These are phyloP conservation scores for Zaprionus ghesquierei DNA, from an alignment of 1,140 invertebrate species.

Conservation along the genomic window DNA sequence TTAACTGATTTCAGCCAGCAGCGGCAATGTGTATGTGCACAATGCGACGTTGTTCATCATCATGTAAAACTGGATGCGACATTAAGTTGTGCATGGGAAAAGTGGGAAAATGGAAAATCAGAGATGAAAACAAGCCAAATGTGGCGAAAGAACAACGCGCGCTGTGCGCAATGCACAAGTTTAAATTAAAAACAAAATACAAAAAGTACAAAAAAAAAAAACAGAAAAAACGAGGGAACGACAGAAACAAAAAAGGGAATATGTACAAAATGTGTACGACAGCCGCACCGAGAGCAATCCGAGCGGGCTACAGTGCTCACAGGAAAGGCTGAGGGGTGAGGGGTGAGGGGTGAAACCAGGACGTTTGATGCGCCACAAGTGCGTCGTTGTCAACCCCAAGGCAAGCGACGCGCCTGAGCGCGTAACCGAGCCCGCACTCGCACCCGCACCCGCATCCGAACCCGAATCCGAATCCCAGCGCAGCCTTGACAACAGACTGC, in stretches of 20 bases:
- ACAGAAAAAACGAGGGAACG: too few relatives aligned
- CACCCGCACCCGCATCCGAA: neutral
- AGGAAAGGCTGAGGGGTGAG: too few relatives aligned
- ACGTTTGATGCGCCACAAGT: slow-evolving; percentile 48
- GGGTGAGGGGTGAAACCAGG: neutral
- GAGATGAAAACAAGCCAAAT: slow-evolving; percentile 25
- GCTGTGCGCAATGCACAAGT: slow-evolving; percentile 15
- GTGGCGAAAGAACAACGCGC: slow-evolving; percentile 13
- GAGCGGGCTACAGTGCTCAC: neutral
- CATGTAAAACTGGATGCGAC: slow-evolving; percentile 26
- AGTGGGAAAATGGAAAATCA: slow-evolving; percentile 19
- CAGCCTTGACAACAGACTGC: slow-evolving; percentile 35
- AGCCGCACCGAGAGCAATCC: neutral
- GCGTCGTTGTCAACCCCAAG: slow-evolving; percentile 42
- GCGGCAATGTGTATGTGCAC: slow-evolving; percentile 15
- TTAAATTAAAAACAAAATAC: slow-evolving; percentile 34
- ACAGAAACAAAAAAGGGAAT: neutral
- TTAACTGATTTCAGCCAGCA: slow-evolving; percentile 14
- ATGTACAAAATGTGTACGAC: slow-evolving; percentile 1
- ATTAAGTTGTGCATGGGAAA: slow-evolving; percentile 13
- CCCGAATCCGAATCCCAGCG: neutral
- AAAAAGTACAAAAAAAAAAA: too few relatives aligned
- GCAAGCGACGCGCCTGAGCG: slow-evolving; percentile 23
- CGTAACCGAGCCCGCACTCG: neutral
- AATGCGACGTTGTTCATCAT: slow-evolving; percentile 7